Evolutionary conservation across 2,888 invertebrate species (phyloP).

Genomic region (Metellina segmentata): DNA sequence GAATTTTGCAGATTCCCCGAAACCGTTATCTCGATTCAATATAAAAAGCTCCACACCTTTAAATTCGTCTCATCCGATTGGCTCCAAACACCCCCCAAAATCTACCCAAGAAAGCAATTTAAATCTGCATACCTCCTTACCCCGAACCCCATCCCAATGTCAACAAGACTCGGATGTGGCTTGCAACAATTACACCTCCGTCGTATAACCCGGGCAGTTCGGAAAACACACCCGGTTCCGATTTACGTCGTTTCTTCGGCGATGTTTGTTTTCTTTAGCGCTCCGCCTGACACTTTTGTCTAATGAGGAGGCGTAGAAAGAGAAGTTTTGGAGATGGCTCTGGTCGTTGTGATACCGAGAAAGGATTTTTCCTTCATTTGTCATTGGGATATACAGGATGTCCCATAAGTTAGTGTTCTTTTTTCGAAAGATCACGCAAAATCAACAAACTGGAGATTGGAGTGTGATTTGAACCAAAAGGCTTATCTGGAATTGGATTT

Average conservation of each 20-base stretch:
- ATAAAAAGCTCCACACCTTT: neutral
- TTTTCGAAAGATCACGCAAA: too few species aligned
- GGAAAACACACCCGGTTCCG: neutral
- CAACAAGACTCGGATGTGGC: neutral
- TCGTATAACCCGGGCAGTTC: neutral
- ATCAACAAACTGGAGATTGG: too few species aligned
- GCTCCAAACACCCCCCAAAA: neutral
- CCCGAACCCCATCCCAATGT: neutral
- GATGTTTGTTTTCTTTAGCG: neutral
- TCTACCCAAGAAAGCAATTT: neutral
- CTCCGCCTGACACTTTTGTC: neutral
- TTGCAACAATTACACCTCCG: neutral
- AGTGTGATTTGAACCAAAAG: too few species aligned
- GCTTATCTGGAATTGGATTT: too few species aligned
- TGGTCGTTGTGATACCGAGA: neutral
- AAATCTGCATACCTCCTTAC: neutral
- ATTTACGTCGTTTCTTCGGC: neutral
- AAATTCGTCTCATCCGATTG: neutral
- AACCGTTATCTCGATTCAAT: neutral
- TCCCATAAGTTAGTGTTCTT: too few species aligned
- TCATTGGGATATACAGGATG: too few species aligned
- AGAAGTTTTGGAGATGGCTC: neutral
- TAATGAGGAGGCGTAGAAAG: neutral
- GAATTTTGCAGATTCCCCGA: neutral
- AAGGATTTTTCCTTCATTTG: too few species aligned